These are phyloP conservation scores for Ariopsis seemanni DNA, from an alignment of 2,113 vertebrate genomes.

Conservation along the genomic window DNA sequence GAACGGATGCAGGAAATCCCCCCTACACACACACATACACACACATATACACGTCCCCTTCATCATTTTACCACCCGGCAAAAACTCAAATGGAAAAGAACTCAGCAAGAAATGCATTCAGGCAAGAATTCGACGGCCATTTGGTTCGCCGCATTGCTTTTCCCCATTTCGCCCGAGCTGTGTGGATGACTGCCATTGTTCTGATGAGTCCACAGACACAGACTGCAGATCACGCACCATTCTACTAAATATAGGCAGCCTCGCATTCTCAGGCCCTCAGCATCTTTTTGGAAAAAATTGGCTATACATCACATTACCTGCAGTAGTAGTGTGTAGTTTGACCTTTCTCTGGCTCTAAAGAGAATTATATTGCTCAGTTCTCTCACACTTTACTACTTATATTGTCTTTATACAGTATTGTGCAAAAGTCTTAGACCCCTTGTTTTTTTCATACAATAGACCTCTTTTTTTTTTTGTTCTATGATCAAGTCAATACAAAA, in stretches of 20 bases:
- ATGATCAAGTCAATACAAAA: too few relatives aligned
- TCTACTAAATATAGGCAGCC: slow-evolving; percentile 16
- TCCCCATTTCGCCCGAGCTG: slow-evolving; percentile 49
- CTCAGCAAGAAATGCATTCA: slow-evolving; percentile 66
- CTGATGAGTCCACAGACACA: slow-evolving; percentile 26
- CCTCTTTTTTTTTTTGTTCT: too few relatives aligned
- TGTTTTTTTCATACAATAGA: too few relatives aligned
- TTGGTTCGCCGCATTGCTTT: slow-evolving; percentile 65
- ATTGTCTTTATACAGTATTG: background rate
- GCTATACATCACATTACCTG: slow-evolving; percentile 14
- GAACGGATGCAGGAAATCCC: slow-evolving; percentile 36
- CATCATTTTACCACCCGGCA: slow-evolving; percentile 52
- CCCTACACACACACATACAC: background rate
- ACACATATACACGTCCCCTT: slow-evolving; percentile 51
- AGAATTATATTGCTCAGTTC: background rate
- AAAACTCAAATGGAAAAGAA: slow-evolving; percentile 47
- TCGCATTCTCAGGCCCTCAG: background rate
- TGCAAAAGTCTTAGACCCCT: too few relatives aligned
- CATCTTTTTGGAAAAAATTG: background rate
- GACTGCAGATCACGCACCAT: background rate
- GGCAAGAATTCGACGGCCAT: slow-evolving; percentile 62
- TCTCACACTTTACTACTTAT: background rate
- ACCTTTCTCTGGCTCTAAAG: background rate
- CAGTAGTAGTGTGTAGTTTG: background rate
- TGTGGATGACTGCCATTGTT: slow-evolving; percentile 39